These are phyloP conservation scores for Cottus gobio DNA, from an alignment of 2,113 vertebrate genomes.

Conservation along the genomic window DNA sequence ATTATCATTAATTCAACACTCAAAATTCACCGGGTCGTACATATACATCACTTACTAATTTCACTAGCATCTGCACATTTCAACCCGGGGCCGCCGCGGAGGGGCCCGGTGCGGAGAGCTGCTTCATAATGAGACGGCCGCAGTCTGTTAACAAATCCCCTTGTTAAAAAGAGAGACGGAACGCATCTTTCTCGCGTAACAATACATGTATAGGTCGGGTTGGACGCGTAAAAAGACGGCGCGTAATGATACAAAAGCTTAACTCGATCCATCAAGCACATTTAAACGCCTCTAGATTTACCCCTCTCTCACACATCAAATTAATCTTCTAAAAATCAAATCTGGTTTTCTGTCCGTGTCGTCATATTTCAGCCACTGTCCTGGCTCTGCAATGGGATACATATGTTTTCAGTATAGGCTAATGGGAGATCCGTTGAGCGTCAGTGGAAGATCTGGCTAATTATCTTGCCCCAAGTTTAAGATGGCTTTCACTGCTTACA, in stretches of 20 bases:
- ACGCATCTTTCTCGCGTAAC: conserved; percentile 70
- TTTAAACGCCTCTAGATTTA: conserved; percentile 50
- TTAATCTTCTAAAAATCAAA: conserved; percentile 55
- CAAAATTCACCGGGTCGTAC: conserved; percentile 85
- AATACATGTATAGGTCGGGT: conserved; percentile 67
- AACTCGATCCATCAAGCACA: conserved; percentile 61
- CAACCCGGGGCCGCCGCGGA: conserved; percentile 72
- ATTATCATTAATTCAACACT: conserved; percentile 93
- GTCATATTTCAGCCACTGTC: conserved; percentile 43
- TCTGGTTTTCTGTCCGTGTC: conserved; percentile 49
- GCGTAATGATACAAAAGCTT: conserved; percentile 56
- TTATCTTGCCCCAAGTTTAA: conserved; percentile 22
- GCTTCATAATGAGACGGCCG: conserved; percentile 84
- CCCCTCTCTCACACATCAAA: conserved; percentile 19
- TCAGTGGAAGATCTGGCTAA: conserved; percentile 51
- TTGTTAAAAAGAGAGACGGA: conserved; percentile 80
- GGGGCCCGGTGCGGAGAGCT: conserved; percentile 76
- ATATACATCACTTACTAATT: conserved; percentile 94
- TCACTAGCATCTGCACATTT: conserved; percentile 86
- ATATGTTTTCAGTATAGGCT: conserved; percentile 34
- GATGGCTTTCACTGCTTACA: conserved; percentile 31
- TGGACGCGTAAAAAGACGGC: conserved; percentile 56
- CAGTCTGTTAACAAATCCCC: conserved; percentile 80
- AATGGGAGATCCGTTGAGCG: conserved; percentile 54
- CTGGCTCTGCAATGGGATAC: conserved; percentile 36